A percentile compares a stretch with the other conserved stretches of the same genome.
Evolutionary conservation across 2,888 invertebrate species (phyloP).

Genomic region (Drosophila rellima): DNA sequence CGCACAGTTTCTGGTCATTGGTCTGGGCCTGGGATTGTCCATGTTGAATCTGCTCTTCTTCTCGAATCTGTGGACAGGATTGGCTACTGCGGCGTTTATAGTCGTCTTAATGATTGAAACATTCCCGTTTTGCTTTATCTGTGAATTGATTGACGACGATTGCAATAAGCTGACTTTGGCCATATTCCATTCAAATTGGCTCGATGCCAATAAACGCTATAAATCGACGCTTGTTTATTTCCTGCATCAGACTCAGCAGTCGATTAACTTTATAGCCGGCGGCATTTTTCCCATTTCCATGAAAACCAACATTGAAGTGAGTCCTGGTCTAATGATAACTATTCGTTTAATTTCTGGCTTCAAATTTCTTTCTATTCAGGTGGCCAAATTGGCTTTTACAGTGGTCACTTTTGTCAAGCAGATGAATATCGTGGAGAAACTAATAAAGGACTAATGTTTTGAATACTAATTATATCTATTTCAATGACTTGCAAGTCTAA

Average conservation of each 20-base stretch:
- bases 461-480: too few species aligned
- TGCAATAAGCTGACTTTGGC: constrained; percentile 22
- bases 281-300: constrained; percentile 50
- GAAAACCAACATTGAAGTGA: constrained; percentile 51
- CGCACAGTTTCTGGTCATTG: constrained; percentile 54
- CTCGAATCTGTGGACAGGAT: constrained; percentile 29
- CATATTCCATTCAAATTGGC: constrained; percentile 60
- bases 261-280: constrained; percentile 45
- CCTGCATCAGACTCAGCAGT: constrained; percentile 38
- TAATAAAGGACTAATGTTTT: constrained; percentile 29
- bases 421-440: constrained; percentile 51
- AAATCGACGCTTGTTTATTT: constrained; percentile 41
- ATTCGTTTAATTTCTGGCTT: background rate
- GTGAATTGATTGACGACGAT: constrained; percentile 45
- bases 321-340: background rate
- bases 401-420: constrained; percentile 55
- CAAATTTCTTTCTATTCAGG: constrained; percentile 19
- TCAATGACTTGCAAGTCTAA: too few species aligned
- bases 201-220: constrained; percentile 39
- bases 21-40: constrained; percentile 45
- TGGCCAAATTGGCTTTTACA: constrained; percentile 63
- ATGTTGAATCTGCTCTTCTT: constrained; percentile 57
- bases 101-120: constrained; percentile 38
- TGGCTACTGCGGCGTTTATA: constrained; percentile 35
- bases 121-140: constrained; percentile 59